Evolutionary conservation across 1,140 invertebrate genomes (phyloP), one percentile per base, ranked within the genome.

Genomic region (Drosophila funebris): DNA sequence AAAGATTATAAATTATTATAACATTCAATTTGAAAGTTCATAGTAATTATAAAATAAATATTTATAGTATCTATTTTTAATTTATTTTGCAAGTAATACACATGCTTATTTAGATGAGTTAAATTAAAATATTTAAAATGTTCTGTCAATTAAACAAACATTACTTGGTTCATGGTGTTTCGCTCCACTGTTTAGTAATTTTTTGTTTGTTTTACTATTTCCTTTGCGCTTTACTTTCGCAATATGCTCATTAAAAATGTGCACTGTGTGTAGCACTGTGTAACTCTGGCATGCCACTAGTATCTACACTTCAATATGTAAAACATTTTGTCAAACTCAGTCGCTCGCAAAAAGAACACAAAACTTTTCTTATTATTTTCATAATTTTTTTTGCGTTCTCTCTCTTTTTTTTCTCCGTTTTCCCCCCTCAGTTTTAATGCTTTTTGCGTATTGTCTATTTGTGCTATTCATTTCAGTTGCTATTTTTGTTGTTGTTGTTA

Each of bases 221-320:
- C 57, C 67, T 61, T 56, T 60, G 61, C 68, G 37, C 63, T 75
- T 71, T 72, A 31, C 68, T 56, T 69, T 63, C 33, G 73, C 69
- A 85, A 81, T 74, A 87, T 87, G 81, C 77, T 85, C 77, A 85
- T 85, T 85, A 85, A 74, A 77, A 87, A 84, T 84, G 82, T 85
- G 73, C 80, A 73, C 36, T 62, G 31, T 58, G 29, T 68, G 67
- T 39, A 48, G 64, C 43, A n/a, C n/a, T n/a, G n/a, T n/a, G n/a
- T 41, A 58, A 63, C 24, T 67, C 18, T 31, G 37, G n/a, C 29
- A 8, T 39, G 37, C 20, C n/a, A n/a, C n/a, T n/a, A 67, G 22
- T 29, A 29, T 29, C 44, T 29, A 27, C 24, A 46, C 41, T 33
- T 52, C n/a, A 44, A 57, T 62, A 56, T 62, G 54, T 41, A 67